A percentile compares a stretch with the other conserved stretches of the same genome.
Evolutionary conservation across 2,113 vertebrate genomes (phyloP).

Genomic region (Tragelaphus scriptus): DNA sequence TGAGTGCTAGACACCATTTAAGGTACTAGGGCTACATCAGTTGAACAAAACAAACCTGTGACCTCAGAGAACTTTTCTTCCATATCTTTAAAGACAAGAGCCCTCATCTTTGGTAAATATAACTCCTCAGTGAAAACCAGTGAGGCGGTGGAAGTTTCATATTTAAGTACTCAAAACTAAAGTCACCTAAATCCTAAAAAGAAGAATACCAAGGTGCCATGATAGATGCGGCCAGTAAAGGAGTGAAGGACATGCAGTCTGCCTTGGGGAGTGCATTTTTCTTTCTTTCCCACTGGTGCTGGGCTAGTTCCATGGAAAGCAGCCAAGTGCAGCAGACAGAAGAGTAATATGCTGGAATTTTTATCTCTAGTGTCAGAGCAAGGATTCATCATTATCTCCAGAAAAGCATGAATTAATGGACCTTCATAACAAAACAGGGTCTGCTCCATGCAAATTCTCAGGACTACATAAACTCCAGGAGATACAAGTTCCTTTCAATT

Average conservation of each 20-base stretch:
- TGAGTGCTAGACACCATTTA: background rate
- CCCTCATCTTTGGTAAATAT: background rate
- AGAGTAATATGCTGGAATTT: conserved; percentile 52
- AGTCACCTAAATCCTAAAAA: background rate
- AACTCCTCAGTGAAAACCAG: background rate
- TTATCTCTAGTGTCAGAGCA: conserved; percentile 59
- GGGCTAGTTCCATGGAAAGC: background rate
- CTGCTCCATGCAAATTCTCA: conserved; percentile 38
- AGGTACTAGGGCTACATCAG: background rate
- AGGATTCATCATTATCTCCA: conserved; percentile 55
- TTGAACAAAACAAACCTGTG: background rate
- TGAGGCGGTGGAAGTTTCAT: background rate
- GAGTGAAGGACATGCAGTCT: background rate
- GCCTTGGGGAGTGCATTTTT: background rate
- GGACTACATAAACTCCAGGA: background rate
- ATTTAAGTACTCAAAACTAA: background rate
- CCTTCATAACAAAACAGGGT: conserved; percentile 26
- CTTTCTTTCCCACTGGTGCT: conserved; percentile 34
- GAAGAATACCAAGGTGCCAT: background rate
- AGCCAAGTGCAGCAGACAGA: conserved; percentile 64
- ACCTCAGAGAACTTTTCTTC: background rate
- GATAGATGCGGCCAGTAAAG: background rate
- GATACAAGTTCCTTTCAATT: conserved; percentile 39
- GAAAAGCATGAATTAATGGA: conserved; percentile 57
- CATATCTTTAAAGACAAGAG: background rate